Percentiles rank a stretch among this genome's conserved stretches.
Conservation (phyloP, 1,140 invertebrate genomes). For the fruit fly (Drosophila melanogaster) region DNA sequence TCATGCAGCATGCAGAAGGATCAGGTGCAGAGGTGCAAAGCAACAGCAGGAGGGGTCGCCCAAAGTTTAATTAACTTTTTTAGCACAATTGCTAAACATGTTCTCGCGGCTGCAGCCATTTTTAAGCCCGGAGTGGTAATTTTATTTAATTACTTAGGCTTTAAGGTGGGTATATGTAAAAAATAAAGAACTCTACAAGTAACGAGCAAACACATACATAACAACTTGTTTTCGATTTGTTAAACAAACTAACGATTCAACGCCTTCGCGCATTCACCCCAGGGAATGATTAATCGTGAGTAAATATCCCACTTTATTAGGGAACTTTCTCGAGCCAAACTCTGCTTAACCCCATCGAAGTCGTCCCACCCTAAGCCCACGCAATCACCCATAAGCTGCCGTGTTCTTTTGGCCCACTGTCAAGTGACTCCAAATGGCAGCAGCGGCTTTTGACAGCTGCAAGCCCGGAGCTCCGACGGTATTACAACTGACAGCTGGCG, state of each 20-base stretch:
- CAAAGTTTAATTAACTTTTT: slow-evolving; percentile 78
- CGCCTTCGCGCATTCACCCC: background rate
- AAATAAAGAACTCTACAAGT: too few relatives aligned
- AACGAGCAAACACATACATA: background rate
- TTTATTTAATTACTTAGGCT: slow-evolving; percentile 8
- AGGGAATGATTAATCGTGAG: slow-evolving; percentile 18
- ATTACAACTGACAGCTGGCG: slow-evolving; percentile 79
- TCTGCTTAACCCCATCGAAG: slow-evolving; percentile 10
- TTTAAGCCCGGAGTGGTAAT: slow-evolving; percentile 18
- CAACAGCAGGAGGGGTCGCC: background rate
- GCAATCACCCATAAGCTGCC: slow-evolving; percentile 21
- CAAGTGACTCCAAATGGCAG: slow-evolving; percentile 76
- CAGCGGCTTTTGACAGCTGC: slow-evolving; percentile 74
- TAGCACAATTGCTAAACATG: slow-evolving; percentile 65
- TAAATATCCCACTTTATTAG: background rate
- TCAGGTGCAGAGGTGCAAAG: background rate
- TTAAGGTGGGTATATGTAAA: background rate
- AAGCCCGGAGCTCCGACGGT: slow-evolving; percentile 46
- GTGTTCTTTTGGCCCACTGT: slow-evolving; percentile 41
- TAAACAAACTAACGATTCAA: background rate
- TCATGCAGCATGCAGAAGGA: background rate
- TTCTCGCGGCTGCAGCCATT: slow-evolving; percentile 15
- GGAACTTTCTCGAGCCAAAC: slow-evolving; percentile 10
- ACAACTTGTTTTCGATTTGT: slow-evolving; percentile 11
- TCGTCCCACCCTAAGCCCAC: slow-evolving; percentile 1